Evolutionary conservation across 2,113 vertebrate genomes (phyloP).

Genomic region (Notarius lentiginosus): DNA sequence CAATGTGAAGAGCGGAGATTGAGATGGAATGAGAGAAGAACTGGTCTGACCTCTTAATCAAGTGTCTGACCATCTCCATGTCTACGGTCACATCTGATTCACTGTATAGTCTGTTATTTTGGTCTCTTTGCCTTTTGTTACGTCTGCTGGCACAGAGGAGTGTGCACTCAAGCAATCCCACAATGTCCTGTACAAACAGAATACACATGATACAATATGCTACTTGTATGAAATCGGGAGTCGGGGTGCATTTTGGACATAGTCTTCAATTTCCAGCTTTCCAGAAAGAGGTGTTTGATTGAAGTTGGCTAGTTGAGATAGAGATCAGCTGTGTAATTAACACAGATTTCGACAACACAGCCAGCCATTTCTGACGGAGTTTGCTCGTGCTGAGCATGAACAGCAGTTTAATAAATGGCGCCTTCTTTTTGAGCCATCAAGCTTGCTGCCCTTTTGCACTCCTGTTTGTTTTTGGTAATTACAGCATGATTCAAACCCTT

Average conservation of each 20-base stretch:
- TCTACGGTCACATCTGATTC: not conserved
- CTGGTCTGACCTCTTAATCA: slow-evolving; percentile 17
- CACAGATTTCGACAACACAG: slow-evolving; percentile 25
- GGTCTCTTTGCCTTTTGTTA: not conserved
- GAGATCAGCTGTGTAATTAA: slow-evolving; percentile 45
- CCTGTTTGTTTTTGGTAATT: not conserved
- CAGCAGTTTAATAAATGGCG: not conserved
- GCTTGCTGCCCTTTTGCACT: not conserved
- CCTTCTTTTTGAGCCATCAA: not conserved
- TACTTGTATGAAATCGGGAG: not conserved
- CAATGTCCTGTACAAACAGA: not conserved
- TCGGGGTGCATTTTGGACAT: not conserved
- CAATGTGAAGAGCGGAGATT: slow-evolving; percentile 9
- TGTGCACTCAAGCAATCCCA: not conserved
- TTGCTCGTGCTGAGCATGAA: not conserved
- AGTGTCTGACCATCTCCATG: slow-evolving; percentile 7
- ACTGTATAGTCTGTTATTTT: not conserved
- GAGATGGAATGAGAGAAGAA: slow-evolving; percentile 2
- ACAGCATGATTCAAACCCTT: not conserved
- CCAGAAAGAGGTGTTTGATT: slow-evolving; percentile 9
- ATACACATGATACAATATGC: not conserved
- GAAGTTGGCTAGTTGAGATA: slow-evolving; percentile 13
- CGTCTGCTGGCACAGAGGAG: not conserved
- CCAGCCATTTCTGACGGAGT: slow-evolving; percentile 8
- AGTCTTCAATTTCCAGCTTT: not conserved